These are phyloP conservation scores for Lonchura striata DNA, from an alignment of 2,113 vertebrate species.

Conservation along the genomic window DNA sequence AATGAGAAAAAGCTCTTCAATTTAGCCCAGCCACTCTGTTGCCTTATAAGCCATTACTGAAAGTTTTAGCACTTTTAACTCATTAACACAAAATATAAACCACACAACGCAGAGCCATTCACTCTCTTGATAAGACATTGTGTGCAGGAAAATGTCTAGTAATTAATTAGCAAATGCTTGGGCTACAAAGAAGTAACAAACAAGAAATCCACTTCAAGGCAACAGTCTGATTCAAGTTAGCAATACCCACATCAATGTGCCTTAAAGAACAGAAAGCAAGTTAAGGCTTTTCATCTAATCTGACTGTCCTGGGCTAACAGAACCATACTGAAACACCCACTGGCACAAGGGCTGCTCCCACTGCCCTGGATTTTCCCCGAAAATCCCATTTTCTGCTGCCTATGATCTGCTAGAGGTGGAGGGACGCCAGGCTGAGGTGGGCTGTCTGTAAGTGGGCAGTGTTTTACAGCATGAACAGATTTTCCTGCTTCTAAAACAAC, in stretches of 20 bases:
- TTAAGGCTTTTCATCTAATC: not conserved
- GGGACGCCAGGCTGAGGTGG: not conserved
- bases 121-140: not conserved
- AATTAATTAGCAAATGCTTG: slow-evolving; percentile 8
- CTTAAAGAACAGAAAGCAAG: not conserved
- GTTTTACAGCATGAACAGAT: not conserved
- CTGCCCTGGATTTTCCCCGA: too few species aligned
- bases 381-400: too few species aligned
- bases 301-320: not conserved
- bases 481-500: not conserved
- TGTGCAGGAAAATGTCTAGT: not conserved
- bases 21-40: slow-evolving; percentile 10
- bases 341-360: not conserved
- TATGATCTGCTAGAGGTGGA: not conserved
- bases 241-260: not conserved
- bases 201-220: not conserved
- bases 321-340: not conserved
- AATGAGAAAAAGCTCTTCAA: slow-evolving; percentile 41
- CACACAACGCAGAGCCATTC: not conserved
- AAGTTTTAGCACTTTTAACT: slow-evolving; percentile 33
- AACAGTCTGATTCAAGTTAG: not conserved
- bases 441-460: not conserved
- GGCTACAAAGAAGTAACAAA: not conserved
- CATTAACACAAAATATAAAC: slow-evolving; percentile 17
- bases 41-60: not conserved